These are phyloP conservation scores for Orchesellides sinensis DNA, from an alignment of 2,888 invertebrate species.

Conservation along the genomic window DNA sequence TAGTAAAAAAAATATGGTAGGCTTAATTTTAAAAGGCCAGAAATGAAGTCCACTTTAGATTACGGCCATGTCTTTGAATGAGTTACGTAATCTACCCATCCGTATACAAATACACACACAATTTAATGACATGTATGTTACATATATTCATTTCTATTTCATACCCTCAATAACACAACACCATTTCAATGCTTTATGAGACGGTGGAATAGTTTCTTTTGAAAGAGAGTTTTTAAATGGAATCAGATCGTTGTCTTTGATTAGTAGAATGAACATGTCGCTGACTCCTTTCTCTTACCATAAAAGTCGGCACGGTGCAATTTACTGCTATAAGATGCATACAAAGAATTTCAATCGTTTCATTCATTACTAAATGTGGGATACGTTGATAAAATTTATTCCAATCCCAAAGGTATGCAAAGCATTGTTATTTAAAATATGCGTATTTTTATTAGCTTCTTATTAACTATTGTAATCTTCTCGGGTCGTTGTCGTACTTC, in stretches of 20 bases:
- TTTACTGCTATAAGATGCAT: constrained; percentile 24
- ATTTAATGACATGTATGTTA: background rate
- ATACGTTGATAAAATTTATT: too few relatives aligned
- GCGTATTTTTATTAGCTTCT: background rate
- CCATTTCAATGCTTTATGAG: too few relatives aligned
- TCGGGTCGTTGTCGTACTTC: too few relatives aligned
- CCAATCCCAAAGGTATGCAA: too few relatives aligned
- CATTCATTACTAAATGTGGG: background rate
- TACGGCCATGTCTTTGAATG: background rate
- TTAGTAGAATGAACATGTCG: constrained; percentile 30
- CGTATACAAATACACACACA: too few relatives aligned
- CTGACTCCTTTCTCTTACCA: constrained; percentile 40
- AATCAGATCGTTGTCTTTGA: constrained; percentile 18
- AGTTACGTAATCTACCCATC: background rate
- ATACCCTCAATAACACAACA: background rate
- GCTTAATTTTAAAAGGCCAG: background rate
- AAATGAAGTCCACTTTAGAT: background rate
- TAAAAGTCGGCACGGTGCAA: constrained; percentile 40
- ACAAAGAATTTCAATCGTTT: constrained; percentile 10
- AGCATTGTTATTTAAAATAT: too few relatives aligned
- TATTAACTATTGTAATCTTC: background rate
- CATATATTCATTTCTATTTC: background rate
- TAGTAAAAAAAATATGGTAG: background rate
- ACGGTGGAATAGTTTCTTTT: background rate
- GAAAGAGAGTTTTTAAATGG: background rate